Conservation (phyloP, 2,797 vertebrate species). For the Columba guinea region DNA sequence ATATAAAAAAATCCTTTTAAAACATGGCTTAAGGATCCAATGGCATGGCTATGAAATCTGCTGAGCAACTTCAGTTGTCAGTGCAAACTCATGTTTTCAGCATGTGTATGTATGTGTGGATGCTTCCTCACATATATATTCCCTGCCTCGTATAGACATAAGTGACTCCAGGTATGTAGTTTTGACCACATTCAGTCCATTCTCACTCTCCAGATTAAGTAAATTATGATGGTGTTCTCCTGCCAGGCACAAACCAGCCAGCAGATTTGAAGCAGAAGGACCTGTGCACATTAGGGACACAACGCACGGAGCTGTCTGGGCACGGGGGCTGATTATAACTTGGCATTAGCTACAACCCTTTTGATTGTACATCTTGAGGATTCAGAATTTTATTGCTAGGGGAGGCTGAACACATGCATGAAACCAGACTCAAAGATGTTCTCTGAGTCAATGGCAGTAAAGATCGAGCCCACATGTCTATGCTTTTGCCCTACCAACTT, state of each 20-base stretch:
- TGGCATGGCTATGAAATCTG: background rate
- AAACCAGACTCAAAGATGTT: background rate
- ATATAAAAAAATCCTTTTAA: background rate
- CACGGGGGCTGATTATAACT: background rate
- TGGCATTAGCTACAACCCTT: background rate
- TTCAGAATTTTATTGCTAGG: background rate
- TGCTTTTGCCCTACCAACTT: background rate
- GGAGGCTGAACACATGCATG: background rate
- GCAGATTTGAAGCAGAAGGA: background rate
- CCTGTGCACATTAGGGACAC: rapidly evolving
- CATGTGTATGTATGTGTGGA: background rate
- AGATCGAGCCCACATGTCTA: rapidly evolving
- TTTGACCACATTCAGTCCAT: background rate
- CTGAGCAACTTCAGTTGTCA: background rate
- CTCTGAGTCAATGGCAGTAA: background rate
- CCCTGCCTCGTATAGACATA: background rate
- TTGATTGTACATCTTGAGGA: background rate
- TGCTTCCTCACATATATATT: background rate
- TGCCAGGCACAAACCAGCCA: background rate
- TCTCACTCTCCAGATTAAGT: background rate
- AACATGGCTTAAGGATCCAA: background rate
- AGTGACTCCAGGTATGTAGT: background rate
- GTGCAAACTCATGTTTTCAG: background rate
- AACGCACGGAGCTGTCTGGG: background rate
- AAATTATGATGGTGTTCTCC: rapidly evolving